These are phyloP conservation scores for Plemyria rubiginata DNA, from an alignment of 2,888 invertebrate genomes.

Conservation along the genomic window DNA sequence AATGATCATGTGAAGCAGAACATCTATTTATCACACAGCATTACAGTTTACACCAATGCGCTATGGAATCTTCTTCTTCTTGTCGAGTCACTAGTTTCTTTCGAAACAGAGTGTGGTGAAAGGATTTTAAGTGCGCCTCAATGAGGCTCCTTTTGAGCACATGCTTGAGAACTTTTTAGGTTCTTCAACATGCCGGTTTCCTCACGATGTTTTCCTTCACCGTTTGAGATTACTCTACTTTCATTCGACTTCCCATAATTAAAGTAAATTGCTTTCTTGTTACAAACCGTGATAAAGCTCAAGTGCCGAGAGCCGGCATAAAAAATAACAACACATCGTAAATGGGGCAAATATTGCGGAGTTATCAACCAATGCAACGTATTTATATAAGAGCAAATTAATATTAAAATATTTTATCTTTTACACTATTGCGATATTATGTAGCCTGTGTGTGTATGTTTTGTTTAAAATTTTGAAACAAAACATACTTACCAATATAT, in stretches of 20 bases:
- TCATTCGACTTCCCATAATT: conserved; percentile 2
- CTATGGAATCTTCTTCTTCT: no score
- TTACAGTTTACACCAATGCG: no score
- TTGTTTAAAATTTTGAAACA: neutral
- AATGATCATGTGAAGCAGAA: neutral
- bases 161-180: no score
- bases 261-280: conserved; percentile 25
- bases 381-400: conserved; percentile 12
- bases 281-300: conserved; percentile 21
- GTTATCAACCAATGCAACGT: conserved; percentile 23
- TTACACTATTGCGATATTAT: neutral
- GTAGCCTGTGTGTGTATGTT: neutral
- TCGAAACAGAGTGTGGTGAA: no score
- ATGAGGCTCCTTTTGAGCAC: no score
- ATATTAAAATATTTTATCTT: conserved; percentile 4
- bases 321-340: conserved; percentile 15
- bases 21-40: no score
- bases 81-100: no score
- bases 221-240: no score
- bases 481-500: neutral
- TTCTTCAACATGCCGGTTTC: no score
- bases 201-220: no score
- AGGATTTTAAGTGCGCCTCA: no score
- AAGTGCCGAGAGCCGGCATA: conserved; percentile 13
- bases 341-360: conserved; percentile 25